Percentiles rank a stretch among this genome's conserved stretches.
phyloP scores from a whole-genome alignment of 2,797 vertebrate species.

The Rallus crepitans region DNA sequence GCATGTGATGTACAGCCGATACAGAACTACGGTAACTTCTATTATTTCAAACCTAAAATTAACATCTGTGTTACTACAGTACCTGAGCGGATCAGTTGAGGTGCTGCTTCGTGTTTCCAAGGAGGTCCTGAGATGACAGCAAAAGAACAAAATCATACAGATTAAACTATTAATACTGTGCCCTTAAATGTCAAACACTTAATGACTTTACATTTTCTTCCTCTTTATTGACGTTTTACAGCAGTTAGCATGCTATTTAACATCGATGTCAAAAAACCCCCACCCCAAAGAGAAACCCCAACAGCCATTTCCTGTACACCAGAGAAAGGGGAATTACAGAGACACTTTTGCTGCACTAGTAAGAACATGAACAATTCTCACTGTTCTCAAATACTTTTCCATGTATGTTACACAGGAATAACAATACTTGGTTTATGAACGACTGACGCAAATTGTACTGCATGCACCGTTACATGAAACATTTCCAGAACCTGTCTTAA shows the following conservation, averaged over 20 bases:
- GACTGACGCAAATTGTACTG: not conserved
- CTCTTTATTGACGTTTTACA: not conserved
- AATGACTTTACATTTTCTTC: not conserved
- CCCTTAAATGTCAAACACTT: not conserved
- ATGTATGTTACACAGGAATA: accelerated
- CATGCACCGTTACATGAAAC: no score
- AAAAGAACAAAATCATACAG: slow-evolving; percentile 68
- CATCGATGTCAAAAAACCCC: not conserved
- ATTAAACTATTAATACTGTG: not conserved
- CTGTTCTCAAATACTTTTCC: not conserved
- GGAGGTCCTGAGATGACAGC: slow-evolving; percentile 72
- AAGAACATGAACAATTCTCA: not conserved
- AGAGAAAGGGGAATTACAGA: not conserved
- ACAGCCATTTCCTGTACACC: not conserved
- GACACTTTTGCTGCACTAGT: not conserved
- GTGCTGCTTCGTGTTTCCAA: slow-evolving; percentile 78
- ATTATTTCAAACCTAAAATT: not conserved
- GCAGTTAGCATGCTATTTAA: slow-evolving; percentile 22
- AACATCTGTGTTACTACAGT: not conserved
- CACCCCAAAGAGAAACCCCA: not conserved
- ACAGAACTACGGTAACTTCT: not conserved
- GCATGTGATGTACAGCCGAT: not conserved
- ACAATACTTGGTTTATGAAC: not conserved
- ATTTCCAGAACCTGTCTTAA: not conserved
- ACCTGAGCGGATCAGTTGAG: slow-evolving; percentile 74